phyloP scores from a whole-genome alignment of 2,888 invertebrate genomes.

The Lypha dubia region DNA sequence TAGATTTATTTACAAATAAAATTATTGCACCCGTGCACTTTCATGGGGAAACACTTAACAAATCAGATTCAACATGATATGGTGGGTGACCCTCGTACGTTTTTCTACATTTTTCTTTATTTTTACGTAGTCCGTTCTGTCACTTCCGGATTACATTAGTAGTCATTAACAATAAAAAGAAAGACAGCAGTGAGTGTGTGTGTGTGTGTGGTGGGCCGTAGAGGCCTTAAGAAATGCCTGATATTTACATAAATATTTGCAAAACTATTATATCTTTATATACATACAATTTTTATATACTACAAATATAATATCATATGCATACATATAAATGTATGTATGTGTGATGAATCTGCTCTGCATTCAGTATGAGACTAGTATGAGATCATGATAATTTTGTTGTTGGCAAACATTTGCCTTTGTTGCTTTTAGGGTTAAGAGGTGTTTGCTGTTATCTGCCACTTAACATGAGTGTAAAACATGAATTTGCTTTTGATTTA shows the following conservation, averaged over 20 bases:
- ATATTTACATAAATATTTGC: background rate
- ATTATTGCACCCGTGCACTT: too few species aligned
- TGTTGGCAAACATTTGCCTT: conserved; percentile 16
- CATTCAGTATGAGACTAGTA: conserved; percentile 16
- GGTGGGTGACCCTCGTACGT: background rate
- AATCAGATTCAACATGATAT: background rate
- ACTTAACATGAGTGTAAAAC: conserved; percentile 73
- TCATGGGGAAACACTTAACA: background rate
- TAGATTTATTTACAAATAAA: too few species aligned
- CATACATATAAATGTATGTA: too few species aligned
- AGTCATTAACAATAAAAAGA: conserved; percentile 6
- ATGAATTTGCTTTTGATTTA: conserved; percentile 69
- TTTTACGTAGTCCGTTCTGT: background rate
- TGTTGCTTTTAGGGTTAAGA: conserved; percentile 65
- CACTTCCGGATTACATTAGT: conserved; percentile 18
- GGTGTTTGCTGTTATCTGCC: conserved; percentile 73
- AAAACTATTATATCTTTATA: background rate
- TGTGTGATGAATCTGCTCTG: conserved; percentile 41
- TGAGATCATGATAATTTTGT: conserved; percentile 28
- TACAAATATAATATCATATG: background rate
- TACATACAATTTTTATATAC: background rate
- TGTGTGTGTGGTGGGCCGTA: conserved; percentile 16
- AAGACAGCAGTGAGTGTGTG: background rate
- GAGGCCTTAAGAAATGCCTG: background rate
- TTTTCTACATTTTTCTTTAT: background rate